Percentiles rank a stretch among this genome's conserved stretches.
Evolutionary conservation across 2,888 invertebrate species (phyloP).

Genomic region (Zeuzera pyrina): DNA sequence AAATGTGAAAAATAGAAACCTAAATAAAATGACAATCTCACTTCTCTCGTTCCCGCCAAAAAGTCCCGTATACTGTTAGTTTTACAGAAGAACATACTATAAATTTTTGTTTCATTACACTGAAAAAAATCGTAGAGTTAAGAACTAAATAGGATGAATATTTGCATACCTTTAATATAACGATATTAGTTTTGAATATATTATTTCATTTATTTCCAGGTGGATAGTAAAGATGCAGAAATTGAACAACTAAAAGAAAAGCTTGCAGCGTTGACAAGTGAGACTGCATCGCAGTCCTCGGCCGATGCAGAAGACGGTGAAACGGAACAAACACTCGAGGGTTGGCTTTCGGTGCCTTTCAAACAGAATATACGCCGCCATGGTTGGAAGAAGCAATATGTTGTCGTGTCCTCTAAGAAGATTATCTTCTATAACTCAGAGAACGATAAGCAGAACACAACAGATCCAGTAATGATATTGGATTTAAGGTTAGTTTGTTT

Average conservation of each 20-base stretch:
- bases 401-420: conserved; percentile 96
- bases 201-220: conserved; percentile 40
- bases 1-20: no score
- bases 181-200: no score
- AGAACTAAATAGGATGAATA: no score
- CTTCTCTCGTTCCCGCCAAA: no score
- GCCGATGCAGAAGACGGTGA: conserved; percentile 89
- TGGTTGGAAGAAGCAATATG: conserved; percentile 98
- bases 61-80: no score
- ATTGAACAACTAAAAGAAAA: conserved; percentile 94
- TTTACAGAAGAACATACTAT: neutral
- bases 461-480: conserved; percentile 94
- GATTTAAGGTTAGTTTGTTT: conserved; percentile 94
- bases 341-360: conserved; percentile 96
- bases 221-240: conserved; percentile 96
- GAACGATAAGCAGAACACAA: conserved; percentile 93
- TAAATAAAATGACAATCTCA: no score
- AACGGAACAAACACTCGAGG: conserved; percentile 88
- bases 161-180: no score
- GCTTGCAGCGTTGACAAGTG: conserved; percentile 83
- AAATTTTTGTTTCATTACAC: conserved; percentile 5
- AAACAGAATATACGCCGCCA: conserved; percentile 96
- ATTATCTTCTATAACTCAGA: conserved; percentile 98
- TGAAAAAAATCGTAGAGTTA: no score
- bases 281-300: conserved; percentile 93